Evolutionary conservation across 2,797 vertebrate species (phyloP).

Genomic region (Neosalanx taihuensis): DNA sequence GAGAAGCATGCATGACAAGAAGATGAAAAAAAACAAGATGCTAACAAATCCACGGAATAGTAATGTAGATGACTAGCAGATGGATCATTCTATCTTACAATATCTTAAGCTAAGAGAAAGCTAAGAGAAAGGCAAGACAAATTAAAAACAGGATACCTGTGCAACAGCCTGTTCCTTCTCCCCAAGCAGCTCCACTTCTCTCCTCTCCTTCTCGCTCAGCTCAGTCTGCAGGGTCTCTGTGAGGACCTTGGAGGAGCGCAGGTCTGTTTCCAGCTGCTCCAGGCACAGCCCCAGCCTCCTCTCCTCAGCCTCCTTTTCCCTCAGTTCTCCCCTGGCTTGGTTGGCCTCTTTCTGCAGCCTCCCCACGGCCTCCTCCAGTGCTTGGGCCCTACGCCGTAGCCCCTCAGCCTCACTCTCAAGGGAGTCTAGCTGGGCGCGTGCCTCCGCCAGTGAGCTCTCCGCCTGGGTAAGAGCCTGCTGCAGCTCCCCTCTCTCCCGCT

Average conservation of each 20-base stretch:
- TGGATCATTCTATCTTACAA: not conserved
- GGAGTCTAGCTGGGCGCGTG: slow-evolving; percentile 59
- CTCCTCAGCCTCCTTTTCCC: slow-evolving; percentile 78
- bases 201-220: slow-evolving; percentile 82
- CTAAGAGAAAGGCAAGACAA: not conserved
- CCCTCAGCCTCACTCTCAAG: slow-evolving; percentile 73
- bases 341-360: slow-evolving; percentile 70
- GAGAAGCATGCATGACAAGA: slow-evolving; percentile 22
- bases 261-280: slow-evolving; percentile 87
- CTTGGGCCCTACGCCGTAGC: slow-evolving; percentile 66
- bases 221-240: slow-evolving; percentile 81
- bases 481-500: slow-evolving; percentile 73
- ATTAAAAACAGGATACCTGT: slow-evolving; percentile 60
- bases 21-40: not conserved
- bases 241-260: slow-evolving; percentile 82
- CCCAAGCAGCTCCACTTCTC: slow-evolving; percentile 83
- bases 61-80: no score
- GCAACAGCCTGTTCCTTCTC: slow-evolving; percentile 86
- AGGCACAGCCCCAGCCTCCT: slow-evolving; percentile 77
- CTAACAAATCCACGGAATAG: not conserved
- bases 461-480: slow-evolving; percentile 60
- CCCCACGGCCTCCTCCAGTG: slow-evolving; percentile 77
- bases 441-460: slow-evolving; percentile 61
- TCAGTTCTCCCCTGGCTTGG: slow-evolving; percentile 67
- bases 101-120: not conserved